Conservation (phyloP, 2,113 vertebrate species). For the Hippocampus barbouri region DNA sequence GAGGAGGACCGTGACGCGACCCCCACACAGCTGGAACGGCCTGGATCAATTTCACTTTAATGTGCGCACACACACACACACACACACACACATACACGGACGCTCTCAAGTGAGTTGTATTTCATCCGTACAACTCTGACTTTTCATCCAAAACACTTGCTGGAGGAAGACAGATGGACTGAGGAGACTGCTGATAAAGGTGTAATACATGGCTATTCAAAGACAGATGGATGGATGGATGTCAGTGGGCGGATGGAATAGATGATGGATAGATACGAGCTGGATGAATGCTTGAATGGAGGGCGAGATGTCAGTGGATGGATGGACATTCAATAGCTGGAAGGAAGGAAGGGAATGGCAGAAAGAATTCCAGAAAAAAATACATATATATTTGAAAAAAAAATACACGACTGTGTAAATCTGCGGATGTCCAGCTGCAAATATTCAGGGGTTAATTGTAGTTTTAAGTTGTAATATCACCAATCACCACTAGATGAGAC, state of each 20-base stretch:
- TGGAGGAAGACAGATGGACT: background rate
- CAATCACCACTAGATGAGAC: too few species aligned
- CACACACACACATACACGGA: background rate
- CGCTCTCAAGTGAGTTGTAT: conserved; percentile 33
- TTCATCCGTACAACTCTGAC: conserved; percentile 32
- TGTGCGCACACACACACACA: conserved; percentile 18
- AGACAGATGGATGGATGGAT: background rate
- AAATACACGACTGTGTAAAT: too few species aligned
- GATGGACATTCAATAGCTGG: too few species aligned
- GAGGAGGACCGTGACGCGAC: conserved; percentile 18
- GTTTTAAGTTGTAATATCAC: too few species aligned
- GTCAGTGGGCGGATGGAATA: background rate
- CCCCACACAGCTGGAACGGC: conserved; percentile 27
- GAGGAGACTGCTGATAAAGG: background rate
- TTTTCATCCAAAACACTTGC: conserved; percentile 34
- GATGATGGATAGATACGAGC: background rate
- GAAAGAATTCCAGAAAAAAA: too few species aligned
- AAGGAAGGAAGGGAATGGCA: too few species aligned
- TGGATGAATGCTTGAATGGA: background rate
- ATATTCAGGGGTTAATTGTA: too few species aligned
- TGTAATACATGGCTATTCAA: background rate
- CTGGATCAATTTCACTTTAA: conserved; percentile 62
- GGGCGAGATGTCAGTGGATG: background rate
- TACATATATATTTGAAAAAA: too few species aligned
- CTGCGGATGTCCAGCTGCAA: too few species aligned